phyloP scores from a whole-genome alignment of 2,797 vertebrate genomes.

The Sebastes diaconus region DNA sequence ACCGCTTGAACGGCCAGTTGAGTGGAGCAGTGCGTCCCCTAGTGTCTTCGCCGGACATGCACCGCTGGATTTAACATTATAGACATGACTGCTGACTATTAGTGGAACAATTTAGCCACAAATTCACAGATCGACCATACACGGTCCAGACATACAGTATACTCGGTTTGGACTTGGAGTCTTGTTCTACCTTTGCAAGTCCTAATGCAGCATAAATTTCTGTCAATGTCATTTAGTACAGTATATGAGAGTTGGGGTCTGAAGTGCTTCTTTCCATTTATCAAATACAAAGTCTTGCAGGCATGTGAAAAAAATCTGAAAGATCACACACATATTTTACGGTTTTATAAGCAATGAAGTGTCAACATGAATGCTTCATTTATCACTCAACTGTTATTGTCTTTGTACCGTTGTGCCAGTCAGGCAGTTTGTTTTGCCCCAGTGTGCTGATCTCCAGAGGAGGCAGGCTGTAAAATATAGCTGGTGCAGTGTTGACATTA shows the following conservation, averaged over 20 bases:
- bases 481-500: slow-evolving; percentile 24
- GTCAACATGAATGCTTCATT: not conserved
- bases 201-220: not conserved
- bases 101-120: no score
- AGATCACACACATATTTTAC: no score
- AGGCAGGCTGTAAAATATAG: slow-evolving; percentile 1
- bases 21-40: no score
- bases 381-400: not conserved
- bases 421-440: slow-evolving; percentile 8
- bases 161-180: no score
- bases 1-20: no score
- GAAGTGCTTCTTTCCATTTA: not conserved
- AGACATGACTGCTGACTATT: no score
- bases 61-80: no score
- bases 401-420: not conserved
- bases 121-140: no score
- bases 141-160: no score
- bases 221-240: not conserved
- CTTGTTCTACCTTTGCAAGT: no score
- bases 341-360: not conserved
- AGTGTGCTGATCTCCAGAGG: not conserved
- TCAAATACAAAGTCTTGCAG: not conserved
- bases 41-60: no score
- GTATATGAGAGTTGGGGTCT: not conserved
- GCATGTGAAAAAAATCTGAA: not conserved